Percentiles rank a stretch among this genome's conserved stretches.
Evolutionary conservation across 2,797 vertebrate species (phyloP).

Genomic region (Limnodromus scolopaceus): DNA sequence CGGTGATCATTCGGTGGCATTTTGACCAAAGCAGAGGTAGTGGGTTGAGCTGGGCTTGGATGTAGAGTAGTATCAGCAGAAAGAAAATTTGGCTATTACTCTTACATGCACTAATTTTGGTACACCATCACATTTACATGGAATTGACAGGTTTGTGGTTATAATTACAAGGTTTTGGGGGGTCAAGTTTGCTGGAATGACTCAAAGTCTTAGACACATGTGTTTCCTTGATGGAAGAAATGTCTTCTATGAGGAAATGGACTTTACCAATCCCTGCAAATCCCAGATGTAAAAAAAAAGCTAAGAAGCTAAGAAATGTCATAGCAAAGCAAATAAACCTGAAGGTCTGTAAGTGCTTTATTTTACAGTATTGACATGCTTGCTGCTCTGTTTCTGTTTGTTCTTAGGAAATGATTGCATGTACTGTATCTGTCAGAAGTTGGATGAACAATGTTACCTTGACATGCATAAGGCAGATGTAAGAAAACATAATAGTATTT

Average conservation of each 20-base stretch:
- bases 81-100: neutral
- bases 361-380: neutral
- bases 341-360: neutral
- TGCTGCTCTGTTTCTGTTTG: neutral
- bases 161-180: neutral
- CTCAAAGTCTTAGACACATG: neutral
- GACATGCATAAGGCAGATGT: neutral
- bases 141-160: neutral
- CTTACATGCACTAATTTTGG: neutral
- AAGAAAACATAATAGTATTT: neutral
- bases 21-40: neutral
- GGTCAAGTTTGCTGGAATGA: neutral
- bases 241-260: neutral
- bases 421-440: neutral
- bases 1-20: neutral
- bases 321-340: neutral
- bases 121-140: neutral
- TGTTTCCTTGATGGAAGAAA: neutral
- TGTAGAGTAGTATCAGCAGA: neutral
- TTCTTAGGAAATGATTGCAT: neutral
- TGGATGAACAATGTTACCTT: neutral
- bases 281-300: neutral
- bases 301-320: neutral
- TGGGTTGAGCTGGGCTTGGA: neutral
- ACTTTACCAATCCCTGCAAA: neutral